Conservation (phyloP, 2,797 vertebrate genomes). For the Neoniphon sammara region DNA sequence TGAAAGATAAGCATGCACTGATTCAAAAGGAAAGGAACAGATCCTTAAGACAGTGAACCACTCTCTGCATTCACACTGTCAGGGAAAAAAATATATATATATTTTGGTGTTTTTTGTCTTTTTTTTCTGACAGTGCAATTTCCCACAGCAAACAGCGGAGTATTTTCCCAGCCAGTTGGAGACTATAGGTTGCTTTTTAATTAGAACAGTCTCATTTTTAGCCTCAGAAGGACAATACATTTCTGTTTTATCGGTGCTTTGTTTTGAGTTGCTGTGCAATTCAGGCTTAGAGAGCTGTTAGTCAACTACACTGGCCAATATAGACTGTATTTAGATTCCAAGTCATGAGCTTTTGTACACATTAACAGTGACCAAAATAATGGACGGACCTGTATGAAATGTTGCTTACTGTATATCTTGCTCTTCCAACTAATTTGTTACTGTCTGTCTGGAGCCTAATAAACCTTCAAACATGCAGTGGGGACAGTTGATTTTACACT, state of each 20-base stretch:
- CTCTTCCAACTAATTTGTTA: constrained; percentile 39
- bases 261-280: constrained; percentile 75
- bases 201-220: not conserved
- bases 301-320: constrained; percentile 33
- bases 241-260: constrained; percentile 22
- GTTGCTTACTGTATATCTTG: constrained; percentile 28
- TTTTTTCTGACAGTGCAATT: not conserved
- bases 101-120: no score
- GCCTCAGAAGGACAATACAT: not conserved
- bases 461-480: constrained; percentile 31
- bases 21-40: not conserved
- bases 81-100: no score
- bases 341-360: constrained; percentile 16
- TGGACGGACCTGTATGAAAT: constrained; percentile 21
- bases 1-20: not conserved
- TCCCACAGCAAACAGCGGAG: not conserved
- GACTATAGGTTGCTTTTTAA: not conserved
- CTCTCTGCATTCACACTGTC: no score
- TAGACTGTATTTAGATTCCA: constrained; percentile 21
- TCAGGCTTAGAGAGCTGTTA: constrained; percentile 44
- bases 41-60: no score
- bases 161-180: not conserved
- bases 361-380: constrained; percentile 22
- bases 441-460: constrained; percentile 46
- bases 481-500: not conserved